A percentile compares a stretch with the other conserved stretches of the same genome.
Evolutionary conservation across 2,113 vertebrate species (phyloP).

Genomic region (Ia io): DNA sequence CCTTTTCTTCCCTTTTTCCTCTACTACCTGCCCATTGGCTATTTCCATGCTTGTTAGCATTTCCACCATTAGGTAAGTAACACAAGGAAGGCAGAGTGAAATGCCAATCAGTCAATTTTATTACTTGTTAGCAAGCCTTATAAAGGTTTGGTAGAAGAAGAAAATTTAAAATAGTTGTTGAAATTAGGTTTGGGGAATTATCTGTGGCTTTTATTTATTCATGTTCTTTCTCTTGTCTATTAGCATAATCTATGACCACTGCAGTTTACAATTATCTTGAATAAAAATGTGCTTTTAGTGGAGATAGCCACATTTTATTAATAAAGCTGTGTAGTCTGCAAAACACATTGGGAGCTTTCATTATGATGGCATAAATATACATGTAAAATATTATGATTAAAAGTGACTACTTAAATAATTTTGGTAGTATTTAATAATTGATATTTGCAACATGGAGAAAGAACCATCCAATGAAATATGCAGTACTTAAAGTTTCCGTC

Average conservation of each 20-base stretch:
- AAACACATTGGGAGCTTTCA: slow-evolving; percentile 66
- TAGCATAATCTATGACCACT: slow-evolving; percentile 72
- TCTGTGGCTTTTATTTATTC: slow-evolving; percentile 73
- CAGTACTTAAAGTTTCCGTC: slow-evolving; percentile 58
- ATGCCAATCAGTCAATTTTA: slow-evolving; percentile 69
- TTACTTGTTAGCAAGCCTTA: slow-evolving; percentile 69
- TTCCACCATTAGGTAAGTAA: slow-evolving; percentile 35
- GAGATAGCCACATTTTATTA: slow-evolving; percentile 58
- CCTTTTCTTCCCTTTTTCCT: background rate
- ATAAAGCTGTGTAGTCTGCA: slow-evolving; percentile 57
- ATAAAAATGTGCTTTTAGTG: slow-evolving; percentile 68
- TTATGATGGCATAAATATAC: slow-evolving; percentile 66
- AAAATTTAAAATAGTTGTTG: slow-evolving; percentile 66
- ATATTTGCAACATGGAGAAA: slow-evolving; percentile 55
- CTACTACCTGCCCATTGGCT: background rate
- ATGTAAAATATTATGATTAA: slow-evolving; percentile 74
- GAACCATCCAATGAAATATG: slow-evolving; percentile 48
- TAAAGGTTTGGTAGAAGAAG: slow-evolving; percentile 55
- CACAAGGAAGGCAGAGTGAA: background rate
- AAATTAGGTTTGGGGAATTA: slow-evolving; percentile 69
- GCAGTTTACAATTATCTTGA: slow-evolving; percentile 68
- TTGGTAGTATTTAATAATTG: slow-evolving; percentile 73
- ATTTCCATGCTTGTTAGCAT: slow-evolving; percentile 44
- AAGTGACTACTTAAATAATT: slow-evolving; percentile 67
- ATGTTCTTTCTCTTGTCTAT: slow-evolving; percentile 71